Evolutionary conservation across 2,113 vertebrate genomes (phyloP), one percentile per base, ranked within the genome.

Genomic region (Channa argus): DNA sequence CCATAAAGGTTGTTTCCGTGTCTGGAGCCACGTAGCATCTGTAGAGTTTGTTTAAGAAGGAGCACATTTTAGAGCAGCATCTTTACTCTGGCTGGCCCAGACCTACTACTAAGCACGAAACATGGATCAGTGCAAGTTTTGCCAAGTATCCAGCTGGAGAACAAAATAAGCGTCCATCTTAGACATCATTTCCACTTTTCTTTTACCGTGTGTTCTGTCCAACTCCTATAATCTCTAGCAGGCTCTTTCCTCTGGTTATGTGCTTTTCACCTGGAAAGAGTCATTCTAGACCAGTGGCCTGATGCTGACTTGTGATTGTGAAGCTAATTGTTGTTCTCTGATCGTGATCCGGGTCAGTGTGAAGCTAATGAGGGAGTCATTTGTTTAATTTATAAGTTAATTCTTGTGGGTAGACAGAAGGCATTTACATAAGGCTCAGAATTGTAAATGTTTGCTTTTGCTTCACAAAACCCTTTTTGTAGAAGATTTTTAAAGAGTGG

Each of bases 121-220:
- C 67, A 73, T 85, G 77, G 77, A 84, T 84, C 71, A 14, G 38
- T 45, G 59, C 33, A 44, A 59, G 34, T 33, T 75, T 72, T 74
- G 70, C 82, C 71, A 74, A 64, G 64, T 74, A 53, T 56, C 80
- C 33, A 56, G 58, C 67, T 78, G 71, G 69, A 71, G 69, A 81
- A 34, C 41, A 77, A 84, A 80, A 78, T 51, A 79, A 79, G 13
- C 47, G 15, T 56, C 24, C 4, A 36, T n/a, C 36, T 68, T 10
- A 47, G 59, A 41, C 24, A 13, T 64, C 52, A 11, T 55, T 41
- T 60, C 70, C 6, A 45, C 51, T 66, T 79, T 55, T 39, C 52
- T 54, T 14, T 53, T 3, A 36, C 56, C 53, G 10, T 64, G 41
- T 63, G 47, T 14, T 50, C 52, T 38, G n/a, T 77, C 49, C 55